Percentiles rank a stretch among this genome's conserved stretches.
Conservation (phyloP, 2,888 invertebrate genomes). For the Drosophila austrosaltans region DNA sequence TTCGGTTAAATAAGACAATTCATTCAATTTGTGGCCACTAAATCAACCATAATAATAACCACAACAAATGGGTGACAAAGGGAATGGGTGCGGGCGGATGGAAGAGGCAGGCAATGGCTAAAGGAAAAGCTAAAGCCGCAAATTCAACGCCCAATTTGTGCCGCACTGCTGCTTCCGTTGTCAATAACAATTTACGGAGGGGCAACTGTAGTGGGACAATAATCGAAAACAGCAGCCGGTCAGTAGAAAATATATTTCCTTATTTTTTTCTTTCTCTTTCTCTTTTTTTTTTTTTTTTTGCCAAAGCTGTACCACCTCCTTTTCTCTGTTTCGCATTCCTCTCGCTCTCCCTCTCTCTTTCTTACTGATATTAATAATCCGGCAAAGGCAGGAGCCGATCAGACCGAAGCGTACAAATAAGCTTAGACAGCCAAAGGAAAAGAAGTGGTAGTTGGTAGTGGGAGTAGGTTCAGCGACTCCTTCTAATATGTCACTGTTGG, state of each 20-base stretch:
- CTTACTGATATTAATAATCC: constrained; percentile 77
- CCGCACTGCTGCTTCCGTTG: constrained; percentile 78
- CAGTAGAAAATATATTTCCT: constrained; percentile 74
- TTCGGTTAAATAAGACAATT: constrained; percentile 77
- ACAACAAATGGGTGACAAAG: constrained; percentile 67
- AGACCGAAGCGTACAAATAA: constrained; percentile 61
- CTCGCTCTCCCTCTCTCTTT: constrained; percentile 7
- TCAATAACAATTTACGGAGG: constrained; percentile 78
- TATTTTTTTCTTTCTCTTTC: constrained; percentile 39
- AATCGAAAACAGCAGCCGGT: constrained; percentile 79
- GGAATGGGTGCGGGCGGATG: constrained; percentile 7
- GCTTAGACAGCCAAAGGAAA: constrained; percentile 56
- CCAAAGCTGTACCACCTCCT: background rate
- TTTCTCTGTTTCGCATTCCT: constrained; percentile 25
- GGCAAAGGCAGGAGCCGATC: constrained; percentile 58
- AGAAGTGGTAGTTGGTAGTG: background rate
- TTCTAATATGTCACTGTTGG: constrained; percentile 79
- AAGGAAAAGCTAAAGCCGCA: constrained; percentile 59
- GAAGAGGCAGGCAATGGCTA: constrained; percentile 10
- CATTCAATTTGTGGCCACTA: constrained; percentile 79
- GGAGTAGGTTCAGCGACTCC: constrained; percentile 25
- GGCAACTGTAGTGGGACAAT: constrained; percentile 63
- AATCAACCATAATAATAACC: constrained; percentile 78
- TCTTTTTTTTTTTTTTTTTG: background rate
- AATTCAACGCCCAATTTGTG: constrained; percentile 78